phyloP scores from a whole-genome alignment of 2,888 invertebrate species.

The Athetis lepigone region DNA sequence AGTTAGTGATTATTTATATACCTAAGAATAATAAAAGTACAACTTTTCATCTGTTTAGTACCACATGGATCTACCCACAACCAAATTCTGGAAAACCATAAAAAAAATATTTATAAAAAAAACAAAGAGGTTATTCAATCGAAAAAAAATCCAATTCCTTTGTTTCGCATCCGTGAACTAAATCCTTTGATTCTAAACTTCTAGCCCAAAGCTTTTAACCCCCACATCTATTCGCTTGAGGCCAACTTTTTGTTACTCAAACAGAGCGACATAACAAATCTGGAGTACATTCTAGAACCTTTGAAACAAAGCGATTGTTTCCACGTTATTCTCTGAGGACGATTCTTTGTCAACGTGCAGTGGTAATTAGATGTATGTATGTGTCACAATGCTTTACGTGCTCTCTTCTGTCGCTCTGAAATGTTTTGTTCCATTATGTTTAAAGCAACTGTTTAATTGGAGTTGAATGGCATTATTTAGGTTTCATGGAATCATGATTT shows the following conservation, averaged over 20 bases:
- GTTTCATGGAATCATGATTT: slow-evolving; percentile 13
- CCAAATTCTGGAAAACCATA: neutral
- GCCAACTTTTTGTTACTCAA: slow-evolving; percentile 56
- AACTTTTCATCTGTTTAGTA: neutral
- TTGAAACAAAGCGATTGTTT: slow-evolving; percentile 63
- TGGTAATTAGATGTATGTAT: slow-evolving; percentile 58
- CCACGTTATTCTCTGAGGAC: slow-evolving; percentile 54
- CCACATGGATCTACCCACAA: neutral
- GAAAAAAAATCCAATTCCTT: slow-evolving; percentile 5
- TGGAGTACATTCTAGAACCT: slow-evolving; percentile 45
- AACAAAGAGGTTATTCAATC: neutral
- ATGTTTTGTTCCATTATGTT: slow-evolving; percentile 37
- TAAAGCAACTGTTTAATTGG: slow-evolving; percentile 28
- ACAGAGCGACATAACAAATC: slow-evolving; percentile 51
- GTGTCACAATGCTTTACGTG: slow-evolving; percentile 24
- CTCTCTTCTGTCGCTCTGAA: too few relatives aligned
- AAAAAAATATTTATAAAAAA: neutral
- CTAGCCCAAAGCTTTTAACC: slow-evolving; percentile 42
- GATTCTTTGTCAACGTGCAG: slow-evolving; percentile 47
- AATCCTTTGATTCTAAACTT: slow-evolving; percentile 27
- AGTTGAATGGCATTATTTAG: slow-evolving; percentile 30
- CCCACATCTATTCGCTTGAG: slow-evolving; percentile 44
- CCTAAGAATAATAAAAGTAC: too few relatives aligned
- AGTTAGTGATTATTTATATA: too few relatives aligned
- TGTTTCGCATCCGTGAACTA: slow-evolving; percentile 3